phyloP scores from a whole-genome alignment of 2,888 invertebrate species.

The Cephus spinipes region DNA sequence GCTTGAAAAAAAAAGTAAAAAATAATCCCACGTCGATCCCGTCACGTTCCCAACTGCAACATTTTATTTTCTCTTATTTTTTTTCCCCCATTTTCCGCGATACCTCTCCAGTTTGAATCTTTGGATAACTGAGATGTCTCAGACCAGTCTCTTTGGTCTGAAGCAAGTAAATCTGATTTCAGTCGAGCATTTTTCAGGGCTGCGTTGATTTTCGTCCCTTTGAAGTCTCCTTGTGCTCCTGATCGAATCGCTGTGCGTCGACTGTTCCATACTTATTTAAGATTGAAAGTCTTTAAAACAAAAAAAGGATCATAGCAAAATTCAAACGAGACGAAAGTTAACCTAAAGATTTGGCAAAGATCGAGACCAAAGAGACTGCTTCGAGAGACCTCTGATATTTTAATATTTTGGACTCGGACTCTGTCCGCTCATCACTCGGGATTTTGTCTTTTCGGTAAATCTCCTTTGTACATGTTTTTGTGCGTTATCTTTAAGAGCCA shows the following conservation, averaged over 20 bases:
- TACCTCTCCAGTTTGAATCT: too few relatives aligned
- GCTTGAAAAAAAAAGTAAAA: too few relatives aligned
- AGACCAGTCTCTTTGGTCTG: not conserved
- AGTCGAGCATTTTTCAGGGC: too few relatives aligned
- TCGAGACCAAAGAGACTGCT: not conserved
- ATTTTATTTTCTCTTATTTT: not conserved
- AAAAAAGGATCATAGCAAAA: not conserved
- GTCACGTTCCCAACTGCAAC: too few relatives aligned
- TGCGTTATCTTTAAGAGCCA: not conserved
- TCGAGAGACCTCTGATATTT: too few relatives aligned
- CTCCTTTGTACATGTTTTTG: not conserved
- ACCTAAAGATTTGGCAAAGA: not conserved
- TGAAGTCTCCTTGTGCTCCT: not conserved
- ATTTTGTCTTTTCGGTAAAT: not conserved
- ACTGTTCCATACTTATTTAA: not conserved
- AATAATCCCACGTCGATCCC: too few relatives aligned
- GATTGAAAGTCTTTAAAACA: not conserved
- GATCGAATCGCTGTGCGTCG: not conserved
- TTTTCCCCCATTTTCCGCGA: not conserved
- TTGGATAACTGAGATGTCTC: too few relatives aligned
- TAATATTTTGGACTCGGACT: not conserved
- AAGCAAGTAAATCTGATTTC: not conserved
- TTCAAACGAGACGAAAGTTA: not conserved
- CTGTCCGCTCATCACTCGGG: not conserved
- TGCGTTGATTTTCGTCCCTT: not conserved